Percentiles rank a stretch among this genome's conserved stretches.
phyloP scores from a whole-genome alignment of 2,113 vertebrate genomes.

The Dipodomys merriami region DNA sequence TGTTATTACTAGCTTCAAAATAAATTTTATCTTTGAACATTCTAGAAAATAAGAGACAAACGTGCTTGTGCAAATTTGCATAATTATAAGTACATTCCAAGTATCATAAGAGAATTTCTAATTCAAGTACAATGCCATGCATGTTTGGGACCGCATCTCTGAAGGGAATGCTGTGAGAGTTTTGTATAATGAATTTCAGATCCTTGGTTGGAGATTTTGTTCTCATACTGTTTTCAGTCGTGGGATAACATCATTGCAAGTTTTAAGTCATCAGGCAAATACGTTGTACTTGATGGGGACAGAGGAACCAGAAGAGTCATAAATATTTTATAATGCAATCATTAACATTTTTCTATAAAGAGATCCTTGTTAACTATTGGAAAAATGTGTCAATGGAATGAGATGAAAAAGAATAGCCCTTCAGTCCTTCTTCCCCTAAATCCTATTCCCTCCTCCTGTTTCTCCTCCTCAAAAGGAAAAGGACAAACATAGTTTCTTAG shows the following conservation, averaged over 20 bases:
- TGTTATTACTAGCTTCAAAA: background rate
- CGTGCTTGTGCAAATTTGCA: background rate
- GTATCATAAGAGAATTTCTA: slow-evolving; percentile 7
- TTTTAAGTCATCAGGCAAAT: slow-evolving; percentile 52
- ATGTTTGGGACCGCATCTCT: slow-evolving; percentile 1
- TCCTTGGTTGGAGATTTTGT: background rate
- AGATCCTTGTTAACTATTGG: background rate
- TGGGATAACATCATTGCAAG: background rate
- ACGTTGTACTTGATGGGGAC: background rate
- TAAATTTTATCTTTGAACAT: slow-evolving; percentile 24
- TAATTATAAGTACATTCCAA: background rate
- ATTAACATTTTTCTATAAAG: slow-evolving; percentile 2
- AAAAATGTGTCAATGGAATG: background rate
- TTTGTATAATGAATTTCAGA: slow-evolving; percentile 19
- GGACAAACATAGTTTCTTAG: background rate
- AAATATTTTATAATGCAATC: background rate
- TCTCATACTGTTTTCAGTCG: slow-evolving; percentile 51
- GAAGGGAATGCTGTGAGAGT: background rate
- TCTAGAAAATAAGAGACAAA: slow-evolving; percentile 32
- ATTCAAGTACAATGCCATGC: slow-evolving; percentile 19
- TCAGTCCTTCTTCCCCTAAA: background rate
- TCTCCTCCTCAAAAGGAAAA: background rate
- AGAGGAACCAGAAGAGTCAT: background rate
- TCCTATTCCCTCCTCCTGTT: background rate
- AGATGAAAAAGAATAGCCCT: background rate